Evolutionary conservation across 1,140 invertebrate species (phyloP), one percentile per base, ranked within the genome.

Genomic region (Aphelinus certus): DNA sequence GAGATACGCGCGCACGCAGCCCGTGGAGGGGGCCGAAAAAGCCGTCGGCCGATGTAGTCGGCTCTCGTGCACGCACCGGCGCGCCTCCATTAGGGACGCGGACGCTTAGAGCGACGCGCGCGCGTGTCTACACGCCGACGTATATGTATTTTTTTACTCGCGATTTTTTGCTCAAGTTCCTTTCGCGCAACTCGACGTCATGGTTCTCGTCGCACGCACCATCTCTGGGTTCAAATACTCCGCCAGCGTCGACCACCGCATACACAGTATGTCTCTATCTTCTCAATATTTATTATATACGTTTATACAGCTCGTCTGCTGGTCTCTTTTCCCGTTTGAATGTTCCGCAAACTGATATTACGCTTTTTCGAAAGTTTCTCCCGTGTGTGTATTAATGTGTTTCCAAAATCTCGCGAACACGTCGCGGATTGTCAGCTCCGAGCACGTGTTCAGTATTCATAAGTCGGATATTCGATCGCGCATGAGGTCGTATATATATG

Each of bases 51-150:
- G 26, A 26, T 26, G 26, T 26, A 26, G 26, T 26, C 26, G 26
- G 26, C 26, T 26, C 26, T 26, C 26, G 86, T 82, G 82, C 81
- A 79, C 83, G 82, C 85, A 58, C 55, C 51, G 46, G 46, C 66
- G 63, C 57, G 55, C 55, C 61, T 70, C 81, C 85, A 87, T 87
- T 87, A 86, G 83, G 80, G 79, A 83, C 78, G 78, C 80, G 84
- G 81, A 83, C 81, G 78, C 80, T 80, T 78, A 65, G 77, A 79
- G 77, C 77, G 80, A 81, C 81, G 78, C 82, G 81, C 70, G 71
- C 73, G 64, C 73, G 67, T 75, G 75, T 66, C 53, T 74, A 3
- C 45, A 4, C 51, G 46, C 4, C 47, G 62, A 4, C 4, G 51
- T 53, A 9, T 53, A 53, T 53, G 51, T 6, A 53, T 43, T 9